These are phyloP conservation scores for Premnoplex brunnescens DNA, from an alignment of 2,797 vertebrate genomes.

Conservation along the genomic window DNA sequence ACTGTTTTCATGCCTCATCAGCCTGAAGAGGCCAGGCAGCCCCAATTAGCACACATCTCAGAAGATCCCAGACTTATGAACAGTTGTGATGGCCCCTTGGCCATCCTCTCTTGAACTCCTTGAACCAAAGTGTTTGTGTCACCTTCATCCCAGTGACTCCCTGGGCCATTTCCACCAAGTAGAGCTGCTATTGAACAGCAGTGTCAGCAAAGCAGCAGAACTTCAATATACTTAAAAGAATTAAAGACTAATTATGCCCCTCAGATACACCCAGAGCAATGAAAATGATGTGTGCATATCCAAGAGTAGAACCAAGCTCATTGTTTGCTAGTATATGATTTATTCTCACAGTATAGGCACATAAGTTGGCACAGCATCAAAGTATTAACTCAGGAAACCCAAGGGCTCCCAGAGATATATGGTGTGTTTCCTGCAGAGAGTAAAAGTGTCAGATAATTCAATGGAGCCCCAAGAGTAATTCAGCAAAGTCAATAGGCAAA, in stretches of 20 bases:
- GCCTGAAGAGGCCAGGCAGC: neutral
- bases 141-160: neutral
- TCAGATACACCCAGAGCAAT: neutral
- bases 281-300: neutral
- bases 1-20: conserved; percentile 38
- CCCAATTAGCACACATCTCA: neutral
- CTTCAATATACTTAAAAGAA: neutral
- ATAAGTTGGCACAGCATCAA: conserved; percentile 23
- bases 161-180: rapidly evolving
- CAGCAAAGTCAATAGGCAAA: conserved; percentile 4
- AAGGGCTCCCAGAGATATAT: conserved; percentile 1
- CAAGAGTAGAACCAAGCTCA: neutral
- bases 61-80: neutral
- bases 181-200: neutral
- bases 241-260: neutral
- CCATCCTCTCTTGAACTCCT: neutral
- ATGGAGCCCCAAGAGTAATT: neutral
- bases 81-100: neutral
- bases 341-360: neutral
- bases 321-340: neutral
- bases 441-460: conserved; percentile 32
- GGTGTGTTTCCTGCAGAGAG: conserved; percentile 17
- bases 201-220: neutral
- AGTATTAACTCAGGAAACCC: conserved; percentile 19
- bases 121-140: neutral